Conservation (phyloP, 1,140 invertebrate genomes). For the Drosophila repletoides region DNA sequence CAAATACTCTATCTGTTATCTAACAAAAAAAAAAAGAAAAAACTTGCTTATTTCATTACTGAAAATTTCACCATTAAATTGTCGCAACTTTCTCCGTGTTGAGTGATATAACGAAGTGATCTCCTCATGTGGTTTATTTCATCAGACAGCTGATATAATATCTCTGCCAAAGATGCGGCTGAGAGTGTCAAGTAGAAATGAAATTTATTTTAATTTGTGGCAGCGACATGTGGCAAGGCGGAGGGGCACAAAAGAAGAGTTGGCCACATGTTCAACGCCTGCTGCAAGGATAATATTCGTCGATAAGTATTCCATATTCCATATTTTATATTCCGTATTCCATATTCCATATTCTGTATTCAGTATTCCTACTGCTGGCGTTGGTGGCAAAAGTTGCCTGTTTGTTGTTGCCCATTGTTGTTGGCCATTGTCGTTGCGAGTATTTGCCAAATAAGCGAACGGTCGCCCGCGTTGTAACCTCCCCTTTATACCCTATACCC, state of each 20-base stretch:
- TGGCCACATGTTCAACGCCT: constrained; percentile 28
- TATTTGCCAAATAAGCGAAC: constrained; percentile 72
- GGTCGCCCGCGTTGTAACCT: constrained; percentile 40
- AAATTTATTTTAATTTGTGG: constrained; percentile 61
- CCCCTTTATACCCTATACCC: not conserved
- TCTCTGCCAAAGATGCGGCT: not conserved
- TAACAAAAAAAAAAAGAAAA: too few species aligned
- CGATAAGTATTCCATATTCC: constrained; percentile 57
- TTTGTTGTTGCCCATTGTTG: constrained; percentile 55
- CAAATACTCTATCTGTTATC: not conserved
- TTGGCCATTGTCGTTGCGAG: constrained; percentile 69
- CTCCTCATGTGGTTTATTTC: not conserved
- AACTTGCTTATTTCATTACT: not conserved
- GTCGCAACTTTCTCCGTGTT: constrained; percentile 7
- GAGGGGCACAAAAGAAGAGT: not conserved
- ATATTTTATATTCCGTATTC: too few species aligned
- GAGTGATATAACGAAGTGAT: constrained; percentile 9
- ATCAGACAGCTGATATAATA: not conserved
- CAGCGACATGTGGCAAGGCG: constrained; percentile 2
- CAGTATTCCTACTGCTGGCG: too few species aligned
- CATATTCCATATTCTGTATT: too few species aligned
- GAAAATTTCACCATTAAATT: not conserved
- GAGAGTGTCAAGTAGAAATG: constrained; percentile 43
- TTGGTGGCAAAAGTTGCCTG: too few species aligned
- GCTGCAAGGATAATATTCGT: constrained; percentile 55